Conservation (phyloP, 2,888 invertebrate genomes). For the Galerucella pusilla region DNA sequence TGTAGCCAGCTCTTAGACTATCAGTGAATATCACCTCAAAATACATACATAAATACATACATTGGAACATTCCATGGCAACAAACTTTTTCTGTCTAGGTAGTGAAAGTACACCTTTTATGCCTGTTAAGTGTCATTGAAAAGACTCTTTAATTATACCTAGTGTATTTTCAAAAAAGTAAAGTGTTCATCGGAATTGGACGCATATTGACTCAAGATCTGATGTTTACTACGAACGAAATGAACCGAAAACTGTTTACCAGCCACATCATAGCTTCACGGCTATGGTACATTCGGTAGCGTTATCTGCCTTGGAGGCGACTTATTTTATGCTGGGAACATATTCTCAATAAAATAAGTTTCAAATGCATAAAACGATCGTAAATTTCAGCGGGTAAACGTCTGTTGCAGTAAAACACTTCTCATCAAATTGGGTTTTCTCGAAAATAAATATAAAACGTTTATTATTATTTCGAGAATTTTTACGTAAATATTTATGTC, state of each 20-base stretch:
- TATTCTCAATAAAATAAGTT: conserved; percentile 26
- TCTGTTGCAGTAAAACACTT: conserved; percentile 18
- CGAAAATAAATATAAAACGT: conserved; percentile 12
- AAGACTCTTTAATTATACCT: too few species aligned
- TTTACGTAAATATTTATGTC: conserved; percentile 4
- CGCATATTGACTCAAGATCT: not conserved
- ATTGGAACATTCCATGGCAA: too few species aligned
- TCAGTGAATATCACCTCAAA: too few species aligned
- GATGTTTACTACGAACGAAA: conserved; percentile 34
- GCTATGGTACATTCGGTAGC: not conserved
- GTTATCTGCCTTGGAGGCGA: conserved; percentile 13
- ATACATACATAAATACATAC: too few species aligned
- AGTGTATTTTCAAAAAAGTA: too few species aligned
- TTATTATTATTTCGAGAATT: not conserved
- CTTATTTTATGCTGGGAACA: conserved; percentile 30
- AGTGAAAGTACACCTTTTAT: too few species aligned
- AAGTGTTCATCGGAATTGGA: not conserved
- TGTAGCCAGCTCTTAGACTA: too few species aligned
- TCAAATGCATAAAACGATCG: conserved; percentile 20
- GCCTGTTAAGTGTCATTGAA: too few species aligned
- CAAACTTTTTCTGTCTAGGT: too few species aligned
- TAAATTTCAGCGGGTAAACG: conserved; percentile 15
- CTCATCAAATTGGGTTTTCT: conserved; percentile 14
- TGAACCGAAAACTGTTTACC: conserved; percentile 17
- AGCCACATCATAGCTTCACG: conserved; percentile 14